These are phyloP conservation scores for Tyrophagus putrescentiae DNA, from an alignment of 1,140 invertebrate genomes.

Conservation along the genomic window DNA sequence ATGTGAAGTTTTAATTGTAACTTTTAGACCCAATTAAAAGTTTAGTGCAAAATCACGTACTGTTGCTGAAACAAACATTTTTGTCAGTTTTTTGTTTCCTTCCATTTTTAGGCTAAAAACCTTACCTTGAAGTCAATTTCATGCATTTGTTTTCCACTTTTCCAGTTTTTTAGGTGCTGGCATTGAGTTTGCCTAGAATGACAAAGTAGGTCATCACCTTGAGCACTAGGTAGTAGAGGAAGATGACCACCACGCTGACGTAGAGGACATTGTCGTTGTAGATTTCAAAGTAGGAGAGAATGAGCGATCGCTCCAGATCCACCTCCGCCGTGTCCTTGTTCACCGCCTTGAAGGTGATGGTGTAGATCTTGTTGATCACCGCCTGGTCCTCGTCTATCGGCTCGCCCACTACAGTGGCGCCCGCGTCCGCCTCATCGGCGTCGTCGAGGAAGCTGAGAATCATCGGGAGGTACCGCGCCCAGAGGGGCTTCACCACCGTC, in stretches of 20 bases:
- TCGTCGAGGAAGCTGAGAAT: slow-evolving; percentile 3
- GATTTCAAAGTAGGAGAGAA: slow-evolving; percentile 2
- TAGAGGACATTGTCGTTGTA: neutral
- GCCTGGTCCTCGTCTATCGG: neutral
- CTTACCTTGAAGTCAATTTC: too few species aligned
- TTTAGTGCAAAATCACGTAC: too few species aligned
- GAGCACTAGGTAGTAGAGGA: neutral
- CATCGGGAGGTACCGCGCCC: slow-evolving; percentile 1
- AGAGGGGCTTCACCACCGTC: slow-evolving; percentile 6
- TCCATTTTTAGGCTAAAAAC: too few species aligned
- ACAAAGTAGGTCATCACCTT: slow-evolving; percentile 1
- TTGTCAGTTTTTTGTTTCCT: too few species aligned
- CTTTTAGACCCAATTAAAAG: too few species aligned
- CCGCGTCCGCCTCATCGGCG: neutral
- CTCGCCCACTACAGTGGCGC: neutral
- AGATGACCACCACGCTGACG: neutral
- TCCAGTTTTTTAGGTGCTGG: too few species aligned
- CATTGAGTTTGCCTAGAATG: slow-evolving; percentile 4
- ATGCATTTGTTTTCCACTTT: too few species aligned
- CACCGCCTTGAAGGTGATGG: neutral
- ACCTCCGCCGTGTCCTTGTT: neutral
- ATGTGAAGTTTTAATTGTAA: too few species aligned
- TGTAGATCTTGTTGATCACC: neutral
- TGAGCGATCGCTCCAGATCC: neutral
- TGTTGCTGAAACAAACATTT: too few species aligned